A percentile compares a stretch with the other conserved stretches of the same genome.
phyloP scores from a whole-genome alignment of 2,797 vertebrate species.

The Tarsius wallacei region DNA sequence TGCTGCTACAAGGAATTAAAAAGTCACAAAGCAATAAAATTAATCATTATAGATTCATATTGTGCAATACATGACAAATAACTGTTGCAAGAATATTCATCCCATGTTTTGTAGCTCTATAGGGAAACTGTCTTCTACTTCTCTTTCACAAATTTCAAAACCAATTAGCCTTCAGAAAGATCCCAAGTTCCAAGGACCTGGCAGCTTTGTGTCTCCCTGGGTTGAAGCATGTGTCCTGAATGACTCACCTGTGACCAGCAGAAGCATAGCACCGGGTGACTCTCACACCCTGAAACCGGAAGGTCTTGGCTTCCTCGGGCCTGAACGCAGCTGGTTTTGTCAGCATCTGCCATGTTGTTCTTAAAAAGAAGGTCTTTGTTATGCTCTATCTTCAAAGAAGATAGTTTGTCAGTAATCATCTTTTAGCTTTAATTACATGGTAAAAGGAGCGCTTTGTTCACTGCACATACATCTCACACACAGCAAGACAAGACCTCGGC shows the following conservation, averaged over 20 bases:
- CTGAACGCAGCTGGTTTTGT: background rate
- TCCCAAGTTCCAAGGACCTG: background rate
- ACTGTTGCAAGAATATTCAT: background rate
- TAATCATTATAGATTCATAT: background rate
- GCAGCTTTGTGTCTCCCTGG: background rate
- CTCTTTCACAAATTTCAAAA: background rate
- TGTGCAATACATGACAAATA: background rate
- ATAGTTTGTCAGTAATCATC: background rate
- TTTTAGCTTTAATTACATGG: background rate
- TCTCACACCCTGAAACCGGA: too few species aligned
- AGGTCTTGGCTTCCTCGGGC: background rate
- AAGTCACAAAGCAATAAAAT: background rate
- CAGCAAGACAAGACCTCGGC: background rate
- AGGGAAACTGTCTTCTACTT: background rate
- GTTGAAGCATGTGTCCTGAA: background rate
- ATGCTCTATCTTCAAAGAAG: background rate
- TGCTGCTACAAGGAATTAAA: background rate
- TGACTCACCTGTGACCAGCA: background rate
- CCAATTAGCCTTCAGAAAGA: background rate
- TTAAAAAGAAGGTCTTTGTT: background rate
- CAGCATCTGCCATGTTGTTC: background rate
- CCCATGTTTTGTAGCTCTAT: background rate
- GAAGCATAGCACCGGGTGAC: background rate
- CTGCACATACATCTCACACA: background rate
- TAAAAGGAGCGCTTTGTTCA: background rate